Conservation (phyloP, 2,113 vertebrate genomes). For the Bos indicus region DNA sequence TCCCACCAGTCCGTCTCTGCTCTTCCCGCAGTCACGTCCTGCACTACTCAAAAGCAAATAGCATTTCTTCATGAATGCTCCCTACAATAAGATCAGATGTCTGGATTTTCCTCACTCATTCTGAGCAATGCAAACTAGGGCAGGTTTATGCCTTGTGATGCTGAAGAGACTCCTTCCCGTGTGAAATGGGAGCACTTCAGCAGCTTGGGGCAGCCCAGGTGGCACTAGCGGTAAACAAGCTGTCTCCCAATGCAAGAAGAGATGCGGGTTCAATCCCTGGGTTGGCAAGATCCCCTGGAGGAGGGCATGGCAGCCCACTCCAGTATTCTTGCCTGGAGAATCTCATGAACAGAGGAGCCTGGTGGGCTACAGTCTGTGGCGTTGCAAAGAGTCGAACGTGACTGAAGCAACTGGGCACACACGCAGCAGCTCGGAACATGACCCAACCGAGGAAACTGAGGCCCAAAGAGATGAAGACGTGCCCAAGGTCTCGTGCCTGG, state of each 20-base stretch:
- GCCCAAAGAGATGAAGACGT: not conserved
- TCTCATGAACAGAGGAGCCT: not conserved
- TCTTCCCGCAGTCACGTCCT: not conserved
- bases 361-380: not conserved
- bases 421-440: not conserved
- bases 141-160: not conserved
- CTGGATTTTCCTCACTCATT: not conserved
- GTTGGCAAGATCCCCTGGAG: not conserved
- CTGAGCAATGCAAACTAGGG: accelerated
- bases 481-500: not conserved
- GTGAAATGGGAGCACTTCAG: not conserved
- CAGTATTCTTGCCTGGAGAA: not conserved
- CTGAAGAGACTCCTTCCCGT: not conserved
- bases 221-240: not conserved
- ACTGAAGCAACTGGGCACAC: not conserved
- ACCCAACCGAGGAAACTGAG: not conserved
- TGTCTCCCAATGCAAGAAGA: not conserved
- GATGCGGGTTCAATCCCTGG: not conserved
- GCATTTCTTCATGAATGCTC: not conserved
- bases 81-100: not conserved
- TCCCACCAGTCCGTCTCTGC: not conserved
- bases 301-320: not conserved
- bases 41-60: not conserved
- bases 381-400: not conserved
- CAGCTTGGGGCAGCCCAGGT: not conserved